Evolutionary conservation across 2,797 vertebrate genomes (phyloP).

Genomic region (Esox masquinongy): DNA sequence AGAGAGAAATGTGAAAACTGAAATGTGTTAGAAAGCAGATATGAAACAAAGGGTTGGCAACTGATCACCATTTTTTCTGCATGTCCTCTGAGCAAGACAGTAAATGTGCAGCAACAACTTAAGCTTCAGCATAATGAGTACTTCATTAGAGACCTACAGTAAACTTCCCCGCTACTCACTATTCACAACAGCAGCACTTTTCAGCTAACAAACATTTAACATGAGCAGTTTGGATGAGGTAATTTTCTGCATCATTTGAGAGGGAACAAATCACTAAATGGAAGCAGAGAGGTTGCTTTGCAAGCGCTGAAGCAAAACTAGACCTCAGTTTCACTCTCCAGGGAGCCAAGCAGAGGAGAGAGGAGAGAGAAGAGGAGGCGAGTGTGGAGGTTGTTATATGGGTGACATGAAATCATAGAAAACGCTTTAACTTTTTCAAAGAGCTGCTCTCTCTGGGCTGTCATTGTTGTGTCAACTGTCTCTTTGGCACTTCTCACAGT

Average conservation of each 20-base stretch:
- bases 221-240: conserved; percentile 51
- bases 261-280: conserved; percentile 47
- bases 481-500: background rate
- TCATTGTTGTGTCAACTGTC: conserved; percentile 8
- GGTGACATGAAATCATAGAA: conserved; percentile 8
- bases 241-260: conserved; percentile 69
- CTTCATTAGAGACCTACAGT: conserved; percentile 13
- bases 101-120: background rate
- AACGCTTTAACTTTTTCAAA: background rate
- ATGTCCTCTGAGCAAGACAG: background rate
- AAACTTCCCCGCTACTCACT: conserved; percentile 3
- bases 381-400: background rate
- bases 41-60: background rate
- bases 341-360: background rate
- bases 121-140: conserved; percentile 13
- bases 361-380: background rate
- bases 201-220: conserved; percentile 49
- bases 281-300: conserved; percentile 35
- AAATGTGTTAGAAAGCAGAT: background rate
- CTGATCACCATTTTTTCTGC: background rate
- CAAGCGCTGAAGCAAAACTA: conserved; percentile 32
- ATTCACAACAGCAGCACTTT: conserved; percentile 41
- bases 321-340: conserved; percentile 7
- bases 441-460: background rate
- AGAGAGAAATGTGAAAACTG: background rate